Percentiles rank a stretch among this genome's conserved stretches.
Evolutionary conservation across 2,888 invertebrate genomes (phyloP).

Genomic region (Cactoblastis cactorum): DNA sequence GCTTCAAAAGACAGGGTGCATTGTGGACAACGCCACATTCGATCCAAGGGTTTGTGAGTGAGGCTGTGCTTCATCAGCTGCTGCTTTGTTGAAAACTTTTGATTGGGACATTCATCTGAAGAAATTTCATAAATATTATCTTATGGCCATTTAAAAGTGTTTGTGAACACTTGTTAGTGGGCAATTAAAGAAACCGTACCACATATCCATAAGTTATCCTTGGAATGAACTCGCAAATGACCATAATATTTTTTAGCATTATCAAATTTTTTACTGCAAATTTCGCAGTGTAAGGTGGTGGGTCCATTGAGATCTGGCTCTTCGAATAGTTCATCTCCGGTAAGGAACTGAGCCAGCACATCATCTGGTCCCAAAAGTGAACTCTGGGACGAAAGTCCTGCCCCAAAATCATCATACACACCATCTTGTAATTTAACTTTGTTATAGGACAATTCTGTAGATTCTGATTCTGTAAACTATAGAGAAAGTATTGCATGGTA

Average conservation of each 20-base stretch:
- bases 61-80: slow-evolving; percentile 64
- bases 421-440: slow-evolving; percentile 40
- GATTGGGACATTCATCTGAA: slow-evolving; percentile 62
- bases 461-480: slow-evolving; percentile 59
- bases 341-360: slow-evolving; percentile 63
- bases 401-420: slow-evolving; percentile 48
- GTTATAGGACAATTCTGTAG: slow-evolving; percentile 43
- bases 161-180: neutral
- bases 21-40: slow-evolving; percentile 65
- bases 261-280: slow-evolving; percentile 66
- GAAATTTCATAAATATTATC: slow-evolving; percentile 14
- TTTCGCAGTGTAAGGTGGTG: slow-evolving; percentile 65
- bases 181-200: slow-evolving; percentile 49
- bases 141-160: too few species aligned
- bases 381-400: slow-evolving; percentile 42
- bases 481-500: neutral
- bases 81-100: slow-evolving; percentile 65
- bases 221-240: slow-evolving; percentile 67
- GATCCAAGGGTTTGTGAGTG: slow-evolving; percentile 56
- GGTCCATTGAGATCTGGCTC: slow-evolving; percentile 70
- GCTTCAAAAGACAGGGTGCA: slow-evolving; percentile 64
- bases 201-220: slow-evolving; percentile 67
- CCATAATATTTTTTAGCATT: slow-evolving; percentile 73
- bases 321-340: slow-evolving; percentile 61
- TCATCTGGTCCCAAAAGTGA: slow-evolving; percentile 54